A percentile compares a stretch with the other conserved stretches of the same genome.
Conservation (phyloP, 2,113 vertebrate species). For the Pseudolaguvia tuberculata region DNA sequence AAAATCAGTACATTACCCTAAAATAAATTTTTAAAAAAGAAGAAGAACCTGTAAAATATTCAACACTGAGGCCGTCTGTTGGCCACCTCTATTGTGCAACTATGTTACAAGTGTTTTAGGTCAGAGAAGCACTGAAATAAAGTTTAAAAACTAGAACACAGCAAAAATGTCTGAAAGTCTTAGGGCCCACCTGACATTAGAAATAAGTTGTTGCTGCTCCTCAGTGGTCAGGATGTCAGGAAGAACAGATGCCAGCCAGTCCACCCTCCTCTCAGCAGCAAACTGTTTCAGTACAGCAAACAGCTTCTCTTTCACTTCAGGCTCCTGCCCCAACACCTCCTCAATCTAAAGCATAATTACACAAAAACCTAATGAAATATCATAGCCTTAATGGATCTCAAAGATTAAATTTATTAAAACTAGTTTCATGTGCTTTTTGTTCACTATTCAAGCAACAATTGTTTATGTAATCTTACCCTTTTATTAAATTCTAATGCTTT, state of each 20-base stretch:
- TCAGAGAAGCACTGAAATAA: slow-evolving; percentile 33
- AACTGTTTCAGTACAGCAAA: slow-evolving; percentile 84
- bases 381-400: background rate
- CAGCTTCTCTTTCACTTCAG: slow-evolving; percentile 79
- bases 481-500: slow-evolving; percentile 90
- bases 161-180: slow-evolving; percentile 11
- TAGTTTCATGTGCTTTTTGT: background rate
- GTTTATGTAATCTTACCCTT: slow-evolving; percentile 68
- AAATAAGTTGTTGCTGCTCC: slow-evolving; percentile 77
- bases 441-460: background rate
- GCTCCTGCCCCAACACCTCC: slow-evolving; percentile 78
- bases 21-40: background rate
- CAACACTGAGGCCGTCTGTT: slow-evolving; percentile 33
- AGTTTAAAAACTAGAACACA: slow-evolving; percentile 34
- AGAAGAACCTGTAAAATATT: background rate
- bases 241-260: slow-evolving; percentile 81
- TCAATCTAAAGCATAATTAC: slow-evolving; percentile 73
- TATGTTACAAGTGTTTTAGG: slow-evolving; percentile 10
- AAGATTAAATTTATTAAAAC: background rate
- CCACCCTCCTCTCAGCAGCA: slow-evolving; percentile 81
- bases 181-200: slow-evolving; percentile 83
- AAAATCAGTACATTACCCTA: background rate
- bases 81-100: slow-evolving; percentile 23
- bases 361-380: background rate
- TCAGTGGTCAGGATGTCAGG: slow-evolving; percentile 77